phyloP scores from a whole-genome alignment of 1,140 invertebrate species.

The Nomia melanderi region DNA sequence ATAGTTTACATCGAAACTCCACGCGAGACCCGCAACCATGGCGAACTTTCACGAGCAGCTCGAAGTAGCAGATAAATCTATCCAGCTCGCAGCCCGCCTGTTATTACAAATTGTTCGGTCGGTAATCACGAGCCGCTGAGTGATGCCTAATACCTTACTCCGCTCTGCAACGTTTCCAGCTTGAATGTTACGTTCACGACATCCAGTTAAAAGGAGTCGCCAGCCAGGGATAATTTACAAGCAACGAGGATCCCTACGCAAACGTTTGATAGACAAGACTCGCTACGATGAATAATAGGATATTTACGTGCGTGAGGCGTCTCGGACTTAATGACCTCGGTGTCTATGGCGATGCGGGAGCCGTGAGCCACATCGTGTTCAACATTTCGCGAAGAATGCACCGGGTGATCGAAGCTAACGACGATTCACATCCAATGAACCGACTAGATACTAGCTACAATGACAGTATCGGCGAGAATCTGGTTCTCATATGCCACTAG shows the following conservation, averaged over 20 bases:
- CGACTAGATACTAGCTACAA: neutral
- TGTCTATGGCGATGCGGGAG: conserved; percentile 5
- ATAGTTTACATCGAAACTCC: too few relatives aligned
- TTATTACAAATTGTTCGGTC: conserved; percentile 36
- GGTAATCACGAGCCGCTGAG: neutral
- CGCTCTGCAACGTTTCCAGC: neutral
- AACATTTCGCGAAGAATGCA: conserved; percentile 24
- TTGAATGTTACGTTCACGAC: conserved; percentile 16
- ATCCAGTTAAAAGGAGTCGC: conserved; percentile 38
- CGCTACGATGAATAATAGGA: conserved; percentile 43
- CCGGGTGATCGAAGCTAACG: neutral
- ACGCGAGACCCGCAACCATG: too few relatives aligned
- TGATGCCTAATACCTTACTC: conserved; percentile 7
- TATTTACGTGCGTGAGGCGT: conserved; percentile 38
- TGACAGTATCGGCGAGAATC: neutral
- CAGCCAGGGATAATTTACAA: conserved; percentile 36
- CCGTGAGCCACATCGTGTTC: conserved; percentile 29
- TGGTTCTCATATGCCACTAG: neutral
- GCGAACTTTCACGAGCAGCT: neutral
- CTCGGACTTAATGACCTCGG: conserved; percentile 35
- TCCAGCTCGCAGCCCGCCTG: conserved; percentile 1
- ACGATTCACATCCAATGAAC: conserved; percentile 15
- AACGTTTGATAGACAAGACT: conserved; percentile 32
- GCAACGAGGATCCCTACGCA: neutral
- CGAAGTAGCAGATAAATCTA: conserved; percentile 24